Percentiles rank a stretch among this genome's conserved stretches.
phyloP scores from a whole-genome alignment of 2,113 vertebrate genomes.

The Galemys pyrenaicus region DNA sequence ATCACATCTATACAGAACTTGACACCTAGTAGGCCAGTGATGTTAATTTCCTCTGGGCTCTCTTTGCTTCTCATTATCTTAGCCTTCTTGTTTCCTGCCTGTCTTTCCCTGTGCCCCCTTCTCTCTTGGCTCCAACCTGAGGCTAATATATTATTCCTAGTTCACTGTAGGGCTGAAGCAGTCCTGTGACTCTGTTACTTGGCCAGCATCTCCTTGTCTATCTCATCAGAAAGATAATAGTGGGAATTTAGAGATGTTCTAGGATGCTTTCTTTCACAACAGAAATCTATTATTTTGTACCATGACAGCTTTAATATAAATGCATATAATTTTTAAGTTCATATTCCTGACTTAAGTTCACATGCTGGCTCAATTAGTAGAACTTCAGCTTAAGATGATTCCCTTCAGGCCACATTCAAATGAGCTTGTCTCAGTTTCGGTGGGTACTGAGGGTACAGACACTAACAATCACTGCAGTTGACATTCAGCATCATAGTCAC shows the following conservation, averaged over 20 bases:
- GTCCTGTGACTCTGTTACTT: background rate
- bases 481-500: background rate
- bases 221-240: background rate
- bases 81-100: background rate
- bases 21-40: background rate
- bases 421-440: background rate
- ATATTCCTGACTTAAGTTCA: background rate
- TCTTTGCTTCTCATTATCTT: background rate
- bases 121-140: background rate
- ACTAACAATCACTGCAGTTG: background rate
- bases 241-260: background rate
- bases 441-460: background rate
- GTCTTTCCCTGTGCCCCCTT: background rate
- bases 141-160: background rate
- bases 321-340: background rate
- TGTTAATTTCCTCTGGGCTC: background rate
- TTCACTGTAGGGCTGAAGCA: background rate
- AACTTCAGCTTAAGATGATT: background rate
- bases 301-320: background rate
- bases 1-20: background rate
- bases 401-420: background rate
- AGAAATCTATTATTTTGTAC: constrained; percentile 16
- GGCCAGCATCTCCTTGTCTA: background rate
- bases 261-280: background rate
- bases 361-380: background rate